Evolutionary conservation across 2,113 vertebrate genomes (phyloP).

Genomic region (Odocoileus virginianus): DNA sequence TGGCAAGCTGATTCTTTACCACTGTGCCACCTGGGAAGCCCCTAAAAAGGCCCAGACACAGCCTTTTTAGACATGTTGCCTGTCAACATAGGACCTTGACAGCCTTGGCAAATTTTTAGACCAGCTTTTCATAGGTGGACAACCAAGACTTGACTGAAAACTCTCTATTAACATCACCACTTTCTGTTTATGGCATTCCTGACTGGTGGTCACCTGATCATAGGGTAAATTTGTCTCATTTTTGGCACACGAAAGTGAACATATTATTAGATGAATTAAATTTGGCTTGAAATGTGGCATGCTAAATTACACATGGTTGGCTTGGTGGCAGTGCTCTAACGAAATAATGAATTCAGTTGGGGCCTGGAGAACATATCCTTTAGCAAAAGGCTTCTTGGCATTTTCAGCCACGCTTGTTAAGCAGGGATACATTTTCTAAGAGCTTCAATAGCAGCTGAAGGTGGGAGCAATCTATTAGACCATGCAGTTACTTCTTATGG

Average conservation of each 20-base stretch:
- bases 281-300: slow-evolving; percentile 40
- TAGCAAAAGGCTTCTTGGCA: slow-evolving; percentile 37
- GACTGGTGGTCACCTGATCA: background rate
- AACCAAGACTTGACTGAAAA: background rate
- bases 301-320: slow-evolving; percentile 46
- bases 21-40: background rate
- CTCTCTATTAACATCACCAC: background rate
- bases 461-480: background rate
- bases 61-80: background rate
- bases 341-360: slow-evolving; percentile 16
- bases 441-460: slow-evolving; percentile 48
- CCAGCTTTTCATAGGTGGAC: background rate
- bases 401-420: slow-evolving; percentile 20
- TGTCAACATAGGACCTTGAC: background rate
- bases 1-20: background rate
- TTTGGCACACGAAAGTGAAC: background rate
- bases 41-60: background rate
- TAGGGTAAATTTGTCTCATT: background rate
- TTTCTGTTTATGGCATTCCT: background rate
- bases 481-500: background rate
- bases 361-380: background rate
- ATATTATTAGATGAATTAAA: slow-evolving; percentile 19
- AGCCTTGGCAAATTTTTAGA: background rate
- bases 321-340: background rate
- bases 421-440: slow-evolving; percentile 36